Percentiles rank a stretch among this genome's conserved stretches.
Evolutionary conservation across 2,797 vertebrate species (phyloP).

Genomic region (Nannoperca obscura): DNA sequence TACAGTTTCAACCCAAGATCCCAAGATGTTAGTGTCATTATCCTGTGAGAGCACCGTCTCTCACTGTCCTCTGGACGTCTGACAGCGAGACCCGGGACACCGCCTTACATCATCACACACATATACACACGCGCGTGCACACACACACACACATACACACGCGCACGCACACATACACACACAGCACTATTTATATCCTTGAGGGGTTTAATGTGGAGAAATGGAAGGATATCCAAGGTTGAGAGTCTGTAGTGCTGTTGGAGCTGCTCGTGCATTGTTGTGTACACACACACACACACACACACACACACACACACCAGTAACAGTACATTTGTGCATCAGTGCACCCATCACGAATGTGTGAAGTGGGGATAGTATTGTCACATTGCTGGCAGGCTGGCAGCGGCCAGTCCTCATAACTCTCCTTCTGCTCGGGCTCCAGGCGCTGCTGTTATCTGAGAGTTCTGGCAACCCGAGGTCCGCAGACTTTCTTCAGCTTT

Average conservation of each 20-base stretch:
- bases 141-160: constrained; percentile 6
- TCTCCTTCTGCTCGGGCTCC: constrained; percentile 53
- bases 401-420: constrained; percentile 49
- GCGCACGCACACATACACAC: background rate
- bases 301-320: constrained; percentile 4
- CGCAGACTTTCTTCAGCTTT: constrained; percentile 43
- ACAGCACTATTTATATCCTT: constrained; percentile 44
- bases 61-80: constrained; percentile 44
- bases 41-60: constrained; percentile 28
- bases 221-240: constrained; percentile 65
- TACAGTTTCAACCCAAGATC: too few relatives aligned
- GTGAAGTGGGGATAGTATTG: constrained; percentile 65
- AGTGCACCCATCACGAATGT: constrained; percentile 50
- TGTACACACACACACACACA: background rate
- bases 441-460: constrained; percentile 42
- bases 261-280: constrained; percentile 28
- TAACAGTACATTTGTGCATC: constrained; percentile 53
- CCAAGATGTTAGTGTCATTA: constrained; percentile 23
- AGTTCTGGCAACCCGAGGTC: constrained; percentile 34
- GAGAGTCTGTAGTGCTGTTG: constrained; percentile 35
- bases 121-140: constrained; percentile 10
- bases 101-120: constrained; percentile 24
- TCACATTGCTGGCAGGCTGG: constrained; percentile 58
- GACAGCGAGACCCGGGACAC: constrained; percentile 36
- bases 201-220: constrained; percentile 43